Conservation (phyloP, 2,113 vertebrate genomes). For the Caranx melampygus region DNA sequence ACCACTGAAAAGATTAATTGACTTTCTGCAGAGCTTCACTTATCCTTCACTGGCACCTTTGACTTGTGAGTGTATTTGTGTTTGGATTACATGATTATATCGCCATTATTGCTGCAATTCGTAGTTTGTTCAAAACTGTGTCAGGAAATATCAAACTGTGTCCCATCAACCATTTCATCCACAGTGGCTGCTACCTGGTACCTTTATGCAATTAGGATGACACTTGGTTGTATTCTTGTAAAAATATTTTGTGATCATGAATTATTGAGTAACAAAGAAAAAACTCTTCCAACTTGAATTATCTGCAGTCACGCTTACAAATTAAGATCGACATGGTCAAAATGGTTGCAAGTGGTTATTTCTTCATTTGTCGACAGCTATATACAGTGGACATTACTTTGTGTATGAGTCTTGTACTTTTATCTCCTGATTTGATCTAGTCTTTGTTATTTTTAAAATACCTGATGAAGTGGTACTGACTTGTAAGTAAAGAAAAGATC, state of each 20-base stretch:
- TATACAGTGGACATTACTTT: not conserved
- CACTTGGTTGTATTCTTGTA: slow-evolving; percentile 14
- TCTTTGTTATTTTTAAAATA: not conserved
- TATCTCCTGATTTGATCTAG: not conserved
- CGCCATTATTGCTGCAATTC: slow-evolving; percentile 68
- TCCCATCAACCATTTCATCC: slow-evolving; percentile 49
- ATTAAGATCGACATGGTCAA: not conserved
- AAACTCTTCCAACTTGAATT: not conserved
- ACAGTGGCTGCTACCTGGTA: slow-evolving; percentile 29
- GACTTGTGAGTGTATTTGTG: slow-evolving; percentile 77
- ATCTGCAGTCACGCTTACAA: not conserved
- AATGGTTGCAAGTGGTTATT: not conserved
- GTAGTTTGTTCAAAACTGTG: slow-evolving; percentile 53
- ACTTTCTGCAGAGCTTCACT: slow-evolving; percentile 81
- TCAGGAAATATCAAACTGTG: slow-evolving; percentile 70
- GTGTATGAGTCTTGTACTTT: not conserved
- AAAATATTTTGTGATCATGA: slow-evolving; percentile 35
- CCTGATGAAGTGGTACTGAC: not conserved
- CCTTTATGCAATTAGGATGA: slow-evolving; percentile 43
- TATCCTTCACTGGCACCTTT: slow-evolving; percentile 77
- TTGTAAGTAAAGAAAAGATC: not conserved
- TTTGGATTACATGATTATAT: slow-evolving; percentile 74
- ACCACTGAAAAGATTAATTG: slow-evolving; percentile 91
- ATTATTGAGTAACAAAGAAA: slow-evolving; percentile 9
- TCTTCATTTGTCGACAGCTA: too few species aligned